Base-by-base conservation (phyloP, 2,113 vertebrate species). In the Pyrgilauda ruficollis region DNA sequence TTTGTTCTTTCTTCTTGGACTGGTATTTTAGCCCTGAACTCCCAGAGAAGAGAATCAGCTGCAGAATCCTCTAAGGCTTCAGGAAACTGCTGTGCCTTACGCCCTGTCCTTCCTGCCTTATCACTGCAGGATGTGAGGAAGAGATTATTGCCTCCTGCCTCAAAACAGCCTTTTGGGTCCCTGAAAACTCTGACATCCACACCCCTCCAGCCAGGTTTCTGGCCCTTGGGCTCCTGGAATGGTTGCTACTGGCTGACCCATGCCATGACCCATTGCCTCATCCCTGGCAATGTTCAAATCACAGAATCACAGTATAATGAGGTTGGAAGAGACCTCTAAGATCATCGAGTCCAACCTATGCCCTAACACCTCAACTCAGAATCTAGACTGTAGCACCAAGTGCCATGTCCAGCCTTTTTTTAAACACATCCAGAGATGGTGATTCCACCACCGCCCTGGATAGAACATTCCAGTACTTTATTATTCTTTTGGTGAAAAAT, bases 71-170 rank as follows among this genome's bases (percentile, higher is more conserved):
- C n/a, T 43, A 22, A 64, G 0, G 2, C 73, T 72, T 58, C 47
- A 67, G 74, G 58, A 89, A 94, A 46, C 39, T 46, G 33, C 63
- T 77, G 41, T 0, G 6, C 56, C 50, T 76, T 82, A 76, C 2
- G 0, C 59, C 37, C 59, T 73, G 63, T 80, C 53, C 75, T 90
- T 95, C 78, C 85, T 58, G 59, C 39, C 35, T 88, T 83, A 50
- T 86, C 6, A 0, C 55, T 74, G 75, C 46, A 1, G 3, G 81
- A 79, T 0, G 0, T 10, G 20, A 70, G 68, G 58, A 50, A n/a
- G 28, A 80, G 46, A 66, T 83, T 69, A 31, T 52, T 76, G 35
- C 37, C 59, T 66, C 52, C 43, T 62, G 55, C 37, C 31, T 88
- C 77, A 33, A 13, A 46, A 20, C 9, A 88, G 33, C 17, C 17